Evolutionary conservation across 2,797 vertebrate genomes (phyloP).

Genomic region (Micrastur ruficollis): DNA sequence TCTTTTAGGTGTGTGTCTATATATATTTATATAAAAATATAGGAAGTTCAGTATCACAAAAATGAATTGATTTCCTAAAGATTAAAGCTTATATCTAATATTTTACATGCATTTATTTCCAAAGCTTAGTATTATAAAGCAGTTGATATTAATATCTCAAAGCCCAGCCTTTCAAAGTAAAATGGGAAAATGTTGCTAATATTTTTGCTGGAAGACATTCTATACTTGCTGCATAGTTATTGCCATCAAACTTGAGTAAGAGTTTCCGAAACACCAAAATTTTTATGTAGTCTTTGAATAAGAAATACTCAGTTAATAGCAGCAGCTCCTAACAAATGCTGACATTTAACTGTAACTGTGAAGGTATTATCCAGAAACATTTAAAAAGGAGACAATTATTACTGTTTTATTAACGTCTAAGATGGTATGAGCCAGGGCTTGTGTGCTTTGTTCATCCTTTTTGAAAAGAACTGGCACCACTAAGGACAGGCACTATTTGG

Average conservation of each 20-base stretch:
- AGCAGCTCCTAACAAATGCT: background rate
- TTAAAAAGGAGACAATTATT: background rate
- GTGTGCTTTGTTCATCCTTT: constrained; percentile 4
- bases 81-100: background rate
- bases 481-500: background rate
- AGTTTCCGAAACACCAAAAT: background rate
- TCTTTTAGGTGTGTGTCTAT: background rate
- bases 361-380: background rate
- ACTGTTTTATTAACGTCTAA: background rate
- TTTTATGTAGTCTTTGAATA: background rate
- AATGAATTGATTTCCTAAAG: background rate
- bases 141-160: background rate
- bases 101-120: background rate
- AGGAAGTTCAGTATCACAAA: background rate
- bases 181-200: background rate
- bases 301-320: background rate
- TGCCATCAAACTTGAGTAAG: background rate
- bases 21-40: background rate
- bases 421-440: background rate
- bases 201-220: background rate
- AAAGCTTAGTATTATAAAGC: background rate
- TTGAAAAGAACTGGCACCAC: background rate
- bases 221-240: background rate
- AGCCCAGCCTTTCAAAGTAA: background rate
- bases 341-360: background rate